Evolutionary conservation across 2,888 invertebrate species (phyloP), one percentile per base, ranked within the genome.

Genomic region (Agelastica alni): DNA sequence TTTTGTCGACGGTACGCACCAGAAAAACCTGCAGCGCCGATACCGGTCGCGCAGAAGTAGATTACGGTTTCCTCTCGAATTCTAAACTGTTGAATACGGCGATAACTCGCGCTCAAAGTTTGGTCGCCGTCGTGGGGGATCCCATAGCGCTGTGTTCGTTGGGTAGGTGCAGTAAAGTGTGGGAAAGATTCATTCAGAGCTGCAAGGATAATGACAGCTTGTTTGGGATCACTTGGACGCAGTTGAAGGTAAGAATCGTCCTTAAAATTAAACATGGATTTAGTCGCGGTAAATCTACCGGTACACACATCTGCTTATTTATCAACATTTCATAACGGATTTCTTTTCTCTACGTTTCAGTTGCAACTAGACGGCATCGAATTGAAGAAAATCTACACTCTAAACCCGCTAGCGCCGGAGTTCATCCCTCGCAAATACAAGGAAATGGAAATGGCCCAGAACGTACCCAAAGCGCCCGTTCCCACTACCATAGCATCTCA

Each of bases 121-220:
- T 91, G 39, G 90, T 93, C 0, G 89, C 89, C 2, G 90, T 92
- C 9, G 87, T 93, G 1, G 92, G 92, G 0, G 92, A 93, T 77
- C 91, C 92, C 0, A 85, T 91, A 1, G 89, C 90, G 0, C 77
- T 93, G 7, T 88, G 91, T 66, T 87, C 91, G 0, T 83, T 91
- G 42, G 92, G 92, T 4, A 82, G 87, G 56, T 91, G 91, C 75
- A 83, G 88, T 59, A 87, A 88, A 76, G 83, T 90, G 0, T 92
- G 92, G 92, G 89, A 89, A 69, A 80, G 86, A 46, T 89, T 88
- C 71, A 81, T 92, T 58, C 85, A 86, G 67, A 84, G 85, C 45
- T 88, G 88, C 68, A 82, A 86, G 67, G 82, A 85, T 68, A 85
- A 87, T 68, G 81, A 83, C 58, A 88, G 88, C 60, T 78, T 89